These are phyloP conservation scores for Emesis russula DNA, from an alignment of 2,888 invertebrate species.

Conservation along the genomic window DNA sequence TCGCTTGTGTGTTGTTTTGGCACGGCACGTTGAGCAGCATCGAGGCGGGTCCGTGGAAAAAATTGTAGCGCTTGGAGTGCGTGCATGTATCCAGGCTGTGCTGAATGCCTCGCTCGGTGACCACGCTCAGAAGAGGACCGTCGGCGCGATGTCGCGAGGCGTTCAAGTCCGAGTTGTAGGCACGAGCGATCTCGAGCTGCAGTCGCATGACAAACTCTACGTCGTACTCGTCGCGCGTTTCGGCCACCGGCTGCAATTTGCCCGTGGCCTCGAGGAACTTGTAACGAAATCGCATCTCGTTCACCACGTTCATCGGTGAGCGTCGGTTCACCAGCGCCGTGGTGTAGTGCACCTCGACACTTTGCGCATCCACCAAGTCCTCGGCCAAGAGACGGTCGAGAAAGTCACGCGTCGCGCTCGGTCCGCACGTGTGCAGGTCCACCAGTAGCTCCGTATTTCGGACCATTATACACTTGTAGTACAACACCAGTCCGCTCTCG, in stretches of 20 bases:
- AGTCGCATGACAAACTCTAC: slow-evolving; percentile 25
- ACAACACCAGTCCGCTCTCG: slow-evolving; percentile 31
- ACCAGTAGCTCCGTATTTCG: slow-evolving; percentile 23
- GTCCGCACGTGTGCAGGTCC: slow-evolving; percentile 23
- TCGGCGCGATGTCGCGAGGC: too few species aligned
- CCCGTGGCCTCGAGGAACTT: slow-evolving; percentile 22
- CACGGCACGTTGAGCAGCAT: slow-evolving; percentile 26
- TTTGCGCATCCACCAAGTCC: slow-evolving; percentile 20
- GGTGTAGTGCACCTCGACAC: slow-evolving; percentile 24
- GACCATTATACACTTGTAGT: slow-evolving; percentile 23
- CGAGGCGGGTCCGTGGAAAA: slow-evolving; percentile 12
- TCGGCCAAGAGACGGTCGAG: slow-evolving; percentile 20
- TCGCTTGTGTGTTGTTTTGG: background rate
- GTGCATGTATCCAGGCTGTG: slow-evolving; percentile 27
- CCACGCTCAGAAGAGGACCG: background rate
- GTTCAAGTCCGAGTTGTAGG: too few species aligned
- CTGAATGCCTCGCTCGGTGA: slow-evolving; percentile 24
- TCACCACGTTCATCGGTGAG: too few species aligned
- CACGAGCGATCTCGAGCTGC: slow-evolving; percentile 9
- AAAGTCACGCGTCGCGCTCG: slow-evolving; percentile 21
- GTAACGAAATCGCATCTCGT: slow-evolving; percentile 29
- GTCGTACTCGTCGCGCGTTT: slow-evolving; percentile 20
- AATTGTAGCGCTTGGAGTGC: slow-evolving; percentile 24
- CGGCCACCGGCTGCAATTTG: slow-evolving; percentile 15
- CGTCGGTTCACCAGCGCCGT: too few species aligned